Base-by-base conservation (phyloP, 2,888 invertebrate species). In the Parascotia fuliginaria region DNA sequence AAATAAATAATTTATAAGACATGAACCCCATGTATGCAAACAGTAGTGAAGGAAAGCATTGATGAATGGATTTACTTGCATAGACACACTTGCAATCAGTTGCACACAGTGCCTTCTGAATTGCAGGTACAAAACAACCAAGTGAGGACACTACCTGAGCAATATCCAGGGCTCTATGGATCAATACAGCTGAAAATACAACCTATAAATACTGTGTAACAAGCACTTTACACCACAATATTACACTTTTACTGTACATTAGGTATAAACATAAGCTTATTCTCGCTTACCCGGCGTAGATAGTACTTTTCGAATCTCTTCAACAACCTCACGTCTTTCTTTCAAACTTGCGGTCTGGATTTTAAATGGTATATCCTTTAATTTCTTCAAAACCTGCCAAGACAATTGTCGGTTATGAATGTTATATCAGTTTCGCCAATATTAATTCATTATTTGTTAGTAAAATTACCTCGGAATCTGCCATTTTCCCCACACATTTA, bases 331-430 rank as follows among this genome's bases (percentile, higher is more conserved):
- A 78, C 94, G 94, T 76, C 96, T 93, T 76, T 94, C 95, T 77
- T 94, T 95, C 78, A 94, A 89, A 87, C 95, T 96, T 63, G 95
- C 93, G 74, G 95, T 95, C 83, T 96, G 96, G 73, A 96, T 93
- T 86, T 93, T 94, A 81, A 94, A 93, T 49, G 95, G 95, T 75
- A 96, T 92, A 92, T 96, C 96, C 85, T 95, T 95, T 67, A 96
- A 88, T 75, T 93, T 94, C 86, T 93, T 95, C 65, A 94, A 85
- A 66, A 95, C 89, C 95, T 96, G 88, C 50, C 42, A 65, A 77
- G 41, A 74, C 49, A 77, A 55, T 50, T 19, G 56, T 53, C 13
- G 37, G 48, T 70, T 42, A 54, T 54, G 44, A 56, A 60, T 52
- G 31, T 7, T 29, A 24, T 31, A 41, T 52, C 37, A 46, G 24